phyloP scores from a whole-genome alignment of 2,113 vertebrate species.

The Chaetura pelagica region DNA sequence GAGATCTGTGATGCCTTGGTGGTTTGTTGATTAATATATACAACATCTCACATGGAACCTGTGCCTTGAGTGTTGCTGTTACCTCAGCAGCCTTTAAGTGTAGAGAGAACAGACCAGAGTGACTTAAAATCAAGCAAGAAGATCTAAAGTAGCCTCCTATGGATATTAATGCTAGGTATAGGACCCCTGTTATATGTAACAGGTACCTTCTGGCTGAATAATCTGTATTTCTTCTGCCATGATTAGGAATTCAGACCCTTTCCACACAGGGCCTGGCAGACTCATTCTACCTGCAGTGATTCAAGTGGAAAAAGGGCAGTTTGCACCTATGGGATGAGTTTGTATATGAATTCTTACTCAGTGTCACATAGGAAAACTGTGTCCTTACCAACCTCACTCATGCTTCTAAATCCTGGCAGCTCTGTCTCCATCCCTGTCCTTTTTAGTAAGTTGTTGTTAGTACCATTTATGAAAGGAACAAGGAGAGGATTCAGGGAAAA shows the following conservation, averaged over 20 bases:
- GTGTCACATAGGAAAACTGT: not conserved
- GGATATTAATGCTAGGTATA: not conserved
- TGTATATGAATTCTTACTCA: not conserved
- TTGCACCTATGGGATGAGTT: not conserved
- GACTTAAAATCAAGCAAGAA: not conserved
- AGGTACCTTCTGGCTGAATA: not conserved
- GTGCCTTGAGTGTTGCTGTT: not conserved
- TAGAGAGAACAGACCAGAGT: rapidly evolving
- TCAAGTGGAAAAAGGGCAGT: not conserved
- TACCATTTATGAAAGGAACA: not conserved
- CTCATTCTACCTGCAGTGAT: not conserved
- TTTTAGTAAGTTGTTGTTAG: not conserved
- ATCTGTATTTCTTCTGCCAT: not conserved
- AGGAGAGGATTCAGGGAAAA: not conserved
- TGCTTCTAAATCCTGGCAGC: not conserved
- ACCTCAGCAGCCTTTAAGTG: not conserved
- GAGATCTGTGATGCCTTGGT: not conserved
- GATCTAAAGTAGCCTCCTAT: not conserved
- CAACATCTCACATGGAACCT: not conserved
- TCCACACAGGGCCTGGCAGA: not conserved
- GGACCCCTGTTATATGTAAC: not conserved
- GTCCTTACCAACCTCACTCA: not conserved
- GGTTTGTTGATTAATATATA: not conserved
- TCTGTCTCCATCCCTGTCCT: not conserved
- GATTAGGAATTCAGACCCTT: not conserved